Evolutionary conservation across 2,113 vertebrate species (phyloP).

Genomic region (Anguilla rostrata): DNA sequence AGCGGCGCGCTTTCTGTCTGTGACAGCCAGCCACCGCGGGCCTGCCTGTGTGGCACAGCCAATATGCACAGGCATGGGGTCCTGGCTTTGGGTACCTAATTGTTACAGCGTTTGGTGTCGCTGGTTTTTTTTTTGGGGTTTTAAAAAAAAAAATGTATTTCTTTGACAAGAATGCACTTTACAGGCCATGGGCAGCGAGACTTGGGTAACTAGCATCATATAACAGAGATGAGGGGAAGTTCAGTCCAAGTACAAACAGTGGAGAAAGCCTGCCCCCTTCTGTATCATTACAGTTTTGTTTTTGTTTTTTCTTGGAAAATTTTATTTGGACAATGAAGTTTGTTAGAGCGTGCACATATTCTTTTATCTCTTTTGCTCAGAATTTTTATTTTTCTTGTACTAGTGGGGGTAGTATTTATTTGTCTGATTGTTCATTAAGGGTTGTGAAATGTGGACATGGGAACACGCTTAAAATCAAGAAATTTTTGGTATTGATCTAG

Average conservation of each 20-base stretch:
- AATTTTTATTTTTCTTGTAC: not conserved
- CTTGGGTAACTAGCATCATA: constrained; percentile 62
- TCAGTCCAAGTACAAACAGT: constrained; percentile 56
- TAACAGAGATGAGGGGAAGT: constrained; percentile 50
- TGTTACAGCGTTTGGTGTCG: constrained; percentile 71
- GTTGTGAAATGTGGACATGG: not conserved
- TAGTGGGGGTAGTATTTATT: constrained; percentile 32
- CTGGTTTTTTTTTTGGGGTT: constrained; percentile 57
- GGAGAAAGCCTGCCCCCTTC: constrained; percentile 78
- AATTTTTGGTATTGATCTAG: too few relatives aligned
- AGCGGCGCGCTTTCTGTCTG: constrained; percentile 66
- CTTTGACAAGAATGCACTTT: constrained; percentile 75
- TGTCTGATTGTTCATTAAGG: not conserved
- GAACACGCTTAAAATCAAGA: not conserved
- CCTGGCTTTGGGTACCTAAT: constrained; percentile 68
- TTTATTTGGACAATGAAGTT: not conserved
- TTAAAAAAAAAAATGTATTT: constrained; percentile 44
- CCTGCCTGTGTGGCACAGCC: constrained; percentile 68
- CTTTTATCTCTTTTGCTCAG: not conserved
- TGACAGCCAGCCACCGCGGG: constrained; percentile 64
- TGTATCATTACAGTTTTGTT: constrained; percentile 39
- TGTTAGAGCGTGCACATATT: not conserved
- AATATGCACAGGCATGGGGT: constrained; percentile 54
- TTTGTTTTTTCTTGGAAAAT: not conserved
- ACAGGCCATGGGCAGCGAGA: constrained; percentile 63